These are phyloP conservation scores for Eupithecia tripunctaria DNA, from an alignment of 2,888 invertebrate genomes.

Conservation along the genomic window DNA sequence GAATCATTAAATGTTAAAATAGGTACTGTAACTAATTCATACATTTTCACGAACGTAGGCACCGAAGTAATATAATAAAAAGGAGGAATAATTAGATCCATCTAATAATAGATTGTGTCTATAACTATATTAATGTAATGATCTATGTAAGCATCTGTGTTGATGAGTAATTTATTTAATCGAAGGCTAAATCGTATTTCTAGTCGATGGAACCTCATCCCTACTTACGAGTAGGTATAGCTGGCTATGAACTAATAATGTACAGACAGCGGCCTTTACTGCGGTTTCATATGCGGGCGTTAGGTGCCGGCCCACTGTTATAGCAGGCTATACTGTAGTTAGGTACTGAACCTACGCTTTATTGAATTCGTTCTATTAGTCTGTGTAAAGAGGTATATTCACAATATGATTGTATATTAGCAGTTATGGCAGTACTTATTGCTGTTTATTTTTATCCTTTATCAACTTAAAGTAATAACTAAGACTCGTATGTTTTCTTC, in stretches of 20 bases:
- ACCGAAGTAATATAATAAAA: not conserved
- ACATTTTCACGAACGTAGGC: not conserved
- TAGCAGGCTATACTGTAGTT: not conserved
- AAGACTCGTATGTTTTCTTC: too few relatives aligned
- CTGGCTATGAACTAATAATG: slow-evolving; percentile 4
- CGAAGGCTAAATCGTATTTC: not conserved
- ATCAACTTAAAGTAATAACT: too few relatives aligned
- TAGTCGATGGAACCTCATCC: not conserved
- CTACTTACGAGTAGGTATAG: not conserved
- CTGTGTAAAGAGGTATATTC: not conserved
- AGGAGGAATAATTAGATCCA: not conserved
- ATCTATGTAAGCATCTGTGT: not conserved
- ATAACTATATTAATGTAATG: not conserved
- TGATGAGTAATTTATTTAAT: not conserved
- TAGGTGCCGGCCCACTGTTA: not conserved
- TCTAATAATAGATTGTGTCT: too few relatives aligned
- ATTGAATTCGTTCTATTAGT: not conserved
- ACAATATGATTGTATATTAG: not conserved
- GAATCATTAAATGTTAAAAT: not conserved
- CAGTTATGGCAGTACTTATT: not conserved
- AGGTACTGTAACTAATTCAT: not conserved
- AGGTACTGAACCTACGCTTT: not conserved
- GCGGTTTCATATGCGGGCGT: not conserved
- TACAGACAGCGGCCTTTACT: not conserved
- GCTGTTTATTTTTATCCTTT: not conserved